Base-by-base conservation (phyloP, 2,797 vertebrate species). In the Merluccius polli region DNA sequence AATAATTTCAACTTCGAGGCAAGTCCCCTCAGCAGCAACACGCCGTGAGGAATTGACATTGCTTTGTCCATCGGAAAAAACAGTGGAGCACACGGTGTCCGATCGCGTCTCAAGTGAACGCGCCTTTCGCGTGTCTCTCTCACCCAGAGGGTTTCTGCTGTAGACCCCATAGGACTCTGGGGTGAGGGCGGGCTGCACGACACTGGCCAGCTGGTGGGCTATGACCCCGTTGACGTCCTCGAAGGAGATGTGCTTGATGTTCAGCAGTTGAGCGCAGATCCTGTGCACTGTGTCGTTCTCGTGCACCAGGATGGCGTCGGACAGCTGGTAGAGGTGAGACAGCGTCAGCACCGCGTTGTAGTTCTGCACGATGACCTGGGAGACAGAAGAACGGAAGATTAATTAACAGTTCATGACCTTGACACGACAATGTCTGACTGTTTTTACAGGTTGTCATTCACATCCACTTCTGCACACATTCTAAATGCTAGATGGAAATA, bases 341-440 rank as follows among this genome's bases (percentile, higher is more conserved):
- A 99, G 91, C 0, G 97, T 97, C 90, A 99, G 90, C 87, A 97
- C 89, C 0, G 96, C 95, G 90, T 99, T 99, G 88, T 99, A 99
- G 91, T 99, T 98, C 90, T 99, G 98, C 80, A 99, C 96, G 27
- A 98, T 98, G 75, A 99, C 97, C 98, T 99, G 84, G 84, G 72
- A 87, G 76, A 65, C n/a, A 73, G 32, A 78, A 31, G 69, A 1
- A 59, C 5, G 6, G 52, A 65, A 21, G 52, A 59, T 7, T 21
- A 59, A 48, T 21, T 7, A 11, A 10, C 41, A 16, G 12, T 12
- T 38, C 2, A 16, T 24, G 8, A 59, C n/a, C 24, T 65, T 27
- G 59, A 27, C 2, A 12, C 11, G 59, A 65, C 59, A 65, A 24
- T 9, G 52, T n/a, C 21, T 10, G 21, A n/a, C 52, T 24, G 52